Evolutionary conservation across 1,140 invertebrate species (phyloP).

Genomic region (Papilio polyxenes): DNA sequence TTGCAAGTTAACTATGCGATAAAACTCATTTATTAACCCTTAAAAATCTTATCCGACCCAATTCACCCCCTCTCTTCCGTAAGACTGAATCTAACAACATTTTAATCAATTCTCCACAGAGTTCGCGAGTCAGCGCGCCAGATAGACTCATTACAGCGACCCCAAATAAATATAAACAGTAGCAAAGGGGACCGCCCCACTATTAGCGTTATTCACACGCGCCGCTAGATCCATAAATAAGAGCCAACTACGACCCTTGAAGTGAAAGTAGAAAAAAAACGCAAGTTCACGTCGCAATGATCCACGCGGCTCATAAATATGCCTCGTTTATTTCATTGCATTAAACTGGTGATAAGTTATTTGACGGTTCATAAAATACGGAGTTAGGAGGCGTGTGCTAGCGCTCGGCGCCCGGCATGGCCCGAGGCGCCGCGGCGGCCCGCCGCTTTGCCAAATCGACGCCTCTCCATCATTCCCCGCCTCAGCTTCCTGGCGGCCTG

Average conservation of each 20-base stretch:
- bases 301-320: conserved; percentile 72
- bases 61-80: conserved; percentile 65
- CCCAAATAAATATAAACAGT: conserved; percentile 79
- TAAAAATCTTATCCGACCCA: conserved; percentile 65
- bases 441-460: conserved; percentile 67
- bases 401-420: conserved; percentile 48
- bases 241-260: conserved; percentile 63
- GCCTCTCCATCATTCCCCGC: conserved; percentile 59
- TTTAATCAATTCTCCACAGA: conserved; percentile 79
- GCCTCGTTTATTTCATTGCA: conserved; percentile 73
- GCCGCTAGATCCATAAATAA: conserved; percentile 75
- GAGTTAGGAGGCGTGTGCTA: conserved; percentile 46
- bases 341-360: conserved; percentile 77
- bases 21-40: conserved; percentile 74
- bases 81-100: conserved; percentile 75
- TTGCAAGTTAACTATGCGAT: conserved; percentile 60
- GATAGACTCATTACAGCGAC: conserved; percentile 76
- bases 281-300: conserved; percentile 63
- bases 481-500: conserved; percentile 56
- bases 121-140: conserved; percentile 76
- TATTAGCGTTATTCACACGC: conserved; percentile 78
- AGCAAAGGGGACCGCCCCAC: conserved; percentile 70
- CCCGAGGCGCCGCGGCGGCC: conserved; percentile 56
- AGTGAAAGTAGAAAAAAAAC: conserved; percentile 55
- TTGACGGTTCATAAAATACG: conserved; percentile 71